phyloP scores from a whole-genome alignment of 2,113 vertebrate species.

The Anhinga anhinga region DNA sequence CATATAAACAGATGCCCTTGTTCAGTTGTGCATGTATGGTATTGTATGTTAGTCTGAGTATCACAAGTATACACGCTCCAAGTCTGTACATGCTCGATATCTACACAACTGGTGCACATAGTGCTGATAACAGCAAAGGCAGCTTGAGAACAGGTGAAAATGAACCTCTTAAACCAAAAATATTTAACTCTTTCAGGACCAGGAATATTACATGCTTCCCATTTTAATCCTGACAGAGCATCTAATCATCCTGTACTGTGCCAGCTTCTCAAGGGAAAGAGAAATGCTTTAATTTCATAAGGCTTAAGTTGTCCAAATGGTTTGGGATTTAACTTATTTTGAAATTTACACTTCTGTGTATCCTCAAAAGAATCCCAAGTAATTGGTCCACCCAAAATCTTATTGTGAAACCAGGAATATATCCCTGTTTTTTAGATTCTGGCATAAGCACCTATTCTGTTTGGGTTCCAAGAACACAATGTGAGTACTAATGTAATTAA shows the following conservation, averaged over 20 bases:
- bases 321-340: neutral
- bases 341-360: fast-evolving
- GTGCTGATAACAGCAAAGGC: neutral
- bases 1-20: neutral
- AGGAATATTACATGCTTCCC: neutral
- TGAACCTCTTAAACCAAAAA: neutral
- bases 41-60: neutral
- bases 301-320: neutral
- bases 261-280: neutral
- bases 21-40: neutral
- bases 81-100: neutral
- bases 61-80: fast-evolving
- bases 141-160: neutral
- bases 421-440: neutral
- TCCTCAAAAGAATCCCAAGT: neutral
- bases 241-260: no score
- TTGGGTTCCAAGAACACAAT: neutral
- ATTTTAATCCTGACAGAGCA: neutral
- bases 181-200: neutral
- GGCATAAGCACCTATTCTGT: fast-evolving
- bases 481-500: neutral
- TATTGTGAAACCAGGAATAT: fast-evolving
- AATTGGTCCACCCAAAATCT: neutral
- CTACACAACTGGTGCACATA: neutral
- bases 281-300: neutral